Conservation (phyloP, 2,797 vertebrate species). For the Pangasius mekongensis region DNA sequence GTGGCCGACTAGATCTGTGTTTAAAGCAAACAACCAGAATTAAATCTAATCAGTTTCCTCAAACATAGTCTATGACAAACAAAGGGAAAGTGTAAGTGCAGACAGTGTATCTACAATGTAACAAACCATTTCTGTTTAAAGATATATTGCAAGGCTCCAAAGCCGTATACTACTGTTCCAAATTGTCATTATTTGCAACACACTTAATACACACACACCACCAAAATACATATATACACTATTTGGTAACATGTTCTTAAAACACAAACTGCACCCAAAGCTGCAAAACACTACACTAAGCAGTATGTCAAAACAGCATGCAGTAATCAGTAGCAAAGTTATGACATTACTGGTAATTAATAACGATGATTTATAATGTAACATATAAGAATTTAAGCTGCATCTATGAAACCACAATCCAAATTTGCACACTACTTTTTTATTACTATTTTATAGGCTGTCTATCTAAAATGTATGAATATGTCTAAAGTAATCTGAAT, state of each 20-base stretch:
- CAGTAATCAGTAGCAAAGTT: no score
- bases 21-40: background rate
- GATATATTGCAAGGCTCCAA: background rate
- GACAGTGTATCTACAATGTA: background rate
- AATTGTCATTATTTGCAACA: background rate
- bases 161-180: background rate
- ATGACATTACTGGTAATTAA: background rate
- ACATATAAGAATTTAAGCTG: background rate
- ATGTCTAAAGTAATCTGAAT: background rate
- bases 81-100: background rate
- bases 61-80: background rate
- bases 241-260: background rate
- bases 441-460: background rate
- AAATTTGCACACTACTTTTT: background rate
- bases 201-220: background rate
- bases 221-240: background rate
- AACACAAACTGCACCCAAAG: background rate
- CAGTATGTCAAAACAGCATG: background rate
- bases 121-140: background rate
- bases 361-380: background rate
- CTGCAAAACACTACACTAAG: background rate
- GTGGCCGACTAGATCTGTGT: background rate
- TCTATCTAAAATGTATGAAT: background rate
- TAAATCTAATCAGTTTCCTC: background rate
- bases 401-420: background rate